Evolutionary conservation across 1,140 invertebrate species (phyloP).

Genomic region (Neotoxoptera formosana): DNA sequence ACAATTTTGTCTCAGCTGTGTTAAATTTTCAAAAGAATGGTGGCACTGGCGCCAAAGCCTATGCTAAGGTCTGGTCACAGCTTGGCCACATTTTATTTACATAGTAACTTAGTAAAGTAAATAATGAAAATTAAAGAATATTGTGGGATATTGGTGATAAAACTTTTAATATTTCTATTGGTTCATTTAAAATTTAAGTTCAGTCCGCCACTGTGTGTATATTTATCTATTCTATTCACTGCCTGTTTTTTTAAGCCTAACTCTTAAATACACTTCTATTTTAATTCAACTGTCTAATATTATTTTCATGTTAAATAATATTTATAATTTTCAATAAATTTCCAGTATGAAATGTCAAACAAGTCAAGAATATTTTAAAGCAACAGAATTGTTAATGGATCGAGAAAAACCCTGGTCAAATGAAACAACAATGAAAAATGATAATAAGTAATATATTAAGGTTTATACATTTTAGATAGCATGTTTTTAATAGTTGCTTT

Average conservation of each 20-base stretch:
- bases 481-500: neutral
- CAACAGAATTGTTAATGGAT: conserved; percentile 52
- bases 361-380: conserved; percentile 57
- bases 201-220: neutral
- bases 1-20: too few relatives aligned
- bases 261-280: neutral
- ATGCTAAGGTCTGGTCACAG: too few relatives aligned
- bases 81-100: too few relatives aligned
- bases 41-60: too few relatives aligned
- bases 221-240: neutral
- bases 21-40: too few relatives aligned
- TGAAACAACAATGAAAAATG: conserved; percentile 56
- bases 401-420: conserved; percentile 57
- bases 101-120: too few relatives aligned
- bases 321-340: neutral
- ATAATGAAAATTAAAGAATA: too few relatives aligned
- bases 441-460: conserved; percentile 42
- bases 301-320: neutral
- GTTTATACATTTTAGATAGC: neutral
- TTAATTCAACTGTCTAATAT: neutral
- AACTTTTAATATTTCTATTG: too few relatives aligned
- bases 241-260: neutral
- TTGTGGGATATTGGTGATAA: too few relatives aligned
- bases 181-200: too few relatives aligned
- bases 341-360: conserved; percentile 53